Conservation (phyloP, 2,797 vertebrate species). For the Darevskia nairensis region DNA sequence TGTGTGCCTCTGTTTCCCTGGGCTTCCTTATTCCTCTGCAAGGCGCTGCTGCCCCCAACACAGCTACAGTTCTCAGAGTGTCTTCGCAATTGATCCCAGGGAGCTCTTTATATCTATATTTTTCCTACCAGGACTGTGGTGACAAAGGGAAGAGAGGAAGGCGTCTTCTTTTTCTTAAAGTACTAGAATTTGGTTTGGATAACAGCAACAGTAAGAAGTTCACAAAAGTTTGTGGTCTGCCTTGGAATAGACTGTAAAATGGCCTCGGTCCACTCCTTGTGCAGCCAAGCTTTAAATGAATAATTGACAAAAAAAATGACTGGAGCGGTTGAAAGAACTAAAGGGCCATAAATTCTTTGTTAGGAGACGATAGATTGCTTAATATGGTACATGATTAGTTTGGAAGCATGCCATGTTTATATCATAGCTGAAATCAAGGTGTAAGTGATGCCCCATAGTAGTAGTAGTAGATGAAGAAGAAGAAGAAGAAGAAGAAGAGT, state of each 20-base stretch:
- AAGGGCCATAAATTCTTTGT: slow-evolving; percentile 11
- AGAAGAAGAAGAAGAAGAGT: too few relatives aligned
- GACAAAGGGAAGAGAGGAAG: neutral
- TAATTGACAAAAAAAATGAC: slow-evolving; percentile 34
- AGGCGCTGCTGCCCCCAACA: too few relatives aligned
- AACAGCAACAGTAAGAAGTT: slow-evolving; percentile 16
- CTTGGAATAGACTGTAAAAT: slow-evolving; percentile 21
- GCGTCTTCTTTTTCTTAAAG: neutral
- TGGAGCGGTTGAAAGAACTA: slow-evolving; percentile 14
- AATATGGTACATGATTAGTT: slow-evolving; percentile 30
- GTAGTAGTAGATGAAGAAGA: too few relatives aligned
- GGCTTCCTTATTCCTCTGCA: too few relatives aligned
- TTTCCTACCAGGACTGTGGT: neutral
- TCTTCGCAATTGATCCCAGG: too few relatives aligned
- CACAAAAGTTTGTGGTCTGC: slow-evolving; percentile 16
- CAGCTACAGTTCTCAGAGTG: too few relatives aligned
- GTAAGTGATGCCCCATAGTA: neutral
- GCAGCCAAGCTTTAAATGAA: slow-evolving; percentile 38
- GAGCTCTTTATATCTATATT: neutral
- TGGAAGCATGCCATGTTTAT: neutral
- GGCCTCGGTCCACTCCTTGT: slow-evolving; percentile 10
- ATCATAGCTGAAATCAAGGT: slow-evolving; percentile 11
- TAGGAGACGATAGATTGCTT: slow-evolving; percentile 18
- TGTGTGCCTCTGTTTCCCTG: too few relatives aligned
- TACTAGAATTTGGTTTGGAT: neutral